Percentiles rank a stretch among this genome's conserved stretches.
phyloP scores from a whole-genome alignment of 2,113 vertebrate species.

The Spermophilus dauricus region DNA sequence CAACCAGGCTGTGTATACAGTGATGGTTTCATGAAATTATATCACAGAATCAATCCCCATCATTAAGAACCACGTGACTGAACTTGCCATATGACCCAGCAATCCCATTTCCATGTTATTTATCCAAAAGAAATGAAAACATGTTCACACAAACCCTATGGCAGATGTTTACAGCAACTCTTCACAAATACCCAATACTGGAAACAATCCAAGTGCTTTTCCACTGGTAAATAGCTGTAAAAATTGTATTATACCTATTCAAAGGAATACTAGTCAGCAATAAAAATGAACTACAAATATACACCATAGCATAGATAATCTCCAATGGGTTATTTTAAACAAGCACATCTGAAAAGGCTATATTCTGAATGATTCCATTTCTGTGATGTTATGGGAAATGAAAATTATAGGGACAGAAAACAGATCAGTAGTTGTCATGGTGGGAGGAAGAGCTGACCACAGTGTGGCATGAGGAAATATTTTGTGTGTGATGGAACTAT shows the following conservation, averaged over 20 bases:
- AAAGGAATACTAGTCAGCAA: not conserved
- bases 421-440: not conserved
- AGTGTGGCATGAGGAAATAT: not conserved
- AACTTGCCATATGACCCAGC: not conserved
- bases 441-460: not conserved
- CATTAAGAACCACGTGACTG: not conserved
- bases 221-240: not conserved
- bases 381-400: constrained; percentile 48
- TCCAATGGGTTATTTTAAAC: constrained; percentile 16
- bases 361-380: not conserved
- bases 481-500: not conserved
- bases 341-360: not conserved
- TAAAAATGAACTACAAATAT: not conserved
- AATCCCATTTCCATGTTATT: not conserved
- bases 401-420: constrained; percentile 51
- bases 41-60: not conserved
- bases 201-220: not conserved
- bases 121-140: constrained; percentile 13
- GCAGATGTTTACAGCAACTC: not conserved
- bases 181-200: not conserved
- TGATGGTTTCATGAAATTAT: not conserved
- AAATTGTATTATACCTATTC: not conserved
- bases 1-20: no score
- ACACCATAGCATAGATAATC: not conserved
- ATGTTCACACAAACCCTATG: not conserved